These are phyloP conservation scores for Holacanthella duospinosa DNA, from an alignment of 2,888 invertebrate species.

Conservation along the genomic window DNA sequence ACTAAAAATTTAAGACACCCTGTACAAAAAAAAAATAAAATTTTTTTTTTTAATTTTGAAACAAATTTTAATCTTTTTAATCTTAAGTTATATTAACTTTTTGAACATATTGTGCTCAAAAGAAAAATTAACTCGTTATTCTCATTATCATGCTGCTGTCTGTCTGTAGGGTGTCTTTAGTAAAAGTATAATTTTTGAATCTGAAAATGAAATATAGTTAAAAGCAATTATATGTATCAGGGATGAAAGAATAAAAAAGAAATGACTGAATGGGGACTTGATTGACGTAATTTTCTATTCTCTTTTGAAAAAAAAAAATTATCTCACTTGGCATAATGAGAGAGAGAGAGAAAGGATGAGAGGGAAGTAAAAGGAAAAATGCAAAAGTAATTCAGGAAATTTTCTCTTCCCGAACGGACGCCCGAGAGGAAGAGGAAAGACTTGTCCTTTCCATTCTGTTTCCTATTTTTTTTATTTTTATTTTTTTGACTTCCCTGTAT, in stretches of 20 bases:
- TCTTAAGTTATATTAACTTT: no score
- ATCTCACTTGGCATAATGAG: slow-evolving; percentile 36
- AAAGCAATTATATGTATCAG: no score
- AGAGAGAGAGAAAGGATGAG: slow-evolving; percentile 15
- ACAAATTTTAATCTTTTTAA: no score
- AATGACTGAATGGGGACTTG: slow-evolving; percentile 36
- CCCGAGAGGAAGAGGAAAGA: slow-evolving; percentile 29
- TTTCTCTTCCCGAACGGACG: slow-evolving; percentile 38
- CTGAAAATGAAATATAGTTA: no score
- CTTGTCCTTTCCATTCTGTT: slow-evolving; percentile 3
- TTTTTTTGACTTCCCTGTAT: slow-evolving; percentile 1
- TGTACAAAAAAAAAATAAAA: no score
- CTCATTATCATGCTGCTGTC: no score
- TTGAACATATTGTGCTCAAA: no score
- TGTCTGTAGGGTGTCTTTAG: no score
- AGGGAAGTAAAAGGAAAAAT: slow-evolving; percentile 31
- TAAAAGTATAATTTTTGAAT: neutral
- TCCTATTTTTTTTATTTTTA: slow-evolving; percentile 15
- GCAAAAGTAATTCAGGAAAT: slow-evolving; percentile 35
- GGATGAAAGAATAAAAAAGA: no score
- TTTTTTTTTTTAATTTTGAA: no score
- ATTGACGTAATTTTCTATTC: slow-evolving; percentile 35
- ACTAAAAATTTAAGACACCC: no score
- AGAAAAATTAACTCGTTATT: no score
- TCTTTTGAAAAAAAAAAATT: slow-evolving; percentile 4